Base-by-base conservation (phyloP, 1,140 invertebrate genomes). In the Cyclina sinensis region DNA sequence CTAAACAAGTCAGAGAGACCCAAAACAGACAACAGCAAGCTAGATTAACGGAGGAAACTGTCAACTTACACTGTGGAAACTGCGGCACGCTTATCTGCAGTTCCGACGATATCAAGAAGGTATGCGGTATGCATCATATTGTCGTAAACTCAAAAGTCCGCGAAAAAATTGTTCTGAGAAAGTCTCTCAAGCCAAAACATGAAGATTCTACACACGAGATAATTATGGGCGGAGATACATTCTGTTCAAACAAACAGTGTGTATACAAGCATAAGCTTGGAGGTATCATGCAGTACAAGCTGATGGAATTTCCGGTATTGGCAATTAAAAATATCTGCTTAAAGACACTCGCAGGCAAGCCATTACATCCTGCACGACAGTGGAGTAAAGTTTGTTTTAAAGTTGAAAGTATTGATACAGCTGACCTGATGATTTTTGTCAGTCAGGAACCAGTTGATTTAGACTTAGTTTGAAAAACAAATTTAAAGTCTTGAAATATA, bases 1-100 rank as follows among this genome's bases (percentile, higher is more conserved):
- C 83, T 43, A 86, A 91, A 43, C 16, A 65, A 51, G 79, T 27
- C 24, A 51, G 24, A 78, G 74, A 51, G n/a, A 11, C n/a, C 21
- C 14, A 39, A 27, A 46, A 32, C 24, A 62, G 46, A 27, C 30
- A 81, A 27, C 51, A 57, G 24, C 51, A 27, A 24, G n/a, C 35
- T 21, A 30, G 7, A 21, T 18, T 62, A 18, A 59, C 43, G 4
- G 74, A 43, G 39, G 57, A 57, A 24, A 46, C 7, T 21, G 57
- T 43, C 4, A 30, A 81, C 18, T 37, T 81, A 16, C 51, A 81
- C 18, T 81, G 79, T 37, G 27, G 18, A 59, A 81, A 81, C 57
- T 81, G 79, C 24, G 35, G 79, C 24, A 24, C 27, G 3, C 32
- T 81, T n/a, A 81, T 81, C 18, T 81, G 79, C 24, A 37, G 18